Conservation (phyloP, 1,140 invertebrate genomes). For the Parapsyche elsis region DNA sequence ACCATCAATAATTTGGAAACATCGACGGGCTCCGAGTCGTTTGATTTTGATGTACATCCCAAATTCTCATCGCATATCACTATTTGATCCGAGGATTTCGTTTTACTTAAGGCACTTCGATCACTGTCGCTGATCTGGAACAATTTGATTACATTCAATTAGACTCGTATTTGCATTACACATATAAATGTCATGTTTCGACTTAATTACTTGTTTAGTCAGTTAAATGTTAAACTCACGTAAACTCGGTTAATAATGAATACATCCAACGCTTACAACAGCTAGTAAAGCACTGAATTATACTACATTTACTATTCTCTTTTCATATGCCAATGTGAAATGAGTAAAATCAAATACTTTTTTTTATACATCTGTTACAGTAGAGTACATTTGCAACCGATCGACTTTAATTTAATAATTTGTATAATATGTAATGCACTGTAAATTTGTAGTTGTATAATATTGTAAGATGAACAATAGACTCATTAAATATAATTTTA, state of each 20-base stretch:
- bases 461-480: no score
- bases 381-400: neutral
- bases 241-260: no score
- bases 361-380: neutral
- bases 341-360: constrained; percentile 11
- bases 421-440: no score
- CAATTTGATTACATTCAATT: neutral
- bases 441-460: no score
- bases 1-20: constrained; percentile 37
- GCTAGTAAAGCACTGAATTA: neutral
- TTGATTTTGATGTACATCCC: neutral
- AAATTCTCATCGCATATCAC: constrained; percentile 9
- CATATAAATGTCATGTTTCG: no score
- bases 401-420: no score
- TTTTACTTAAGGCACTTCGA: constrained; percentile 23
- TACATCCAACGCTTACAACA: no score
- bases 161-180: no score
- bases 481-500: no score
- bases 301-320: neutral
- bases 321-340: constrained; percentile 9
- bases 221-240: no score
- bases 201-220: no score
- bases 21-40: neutral
- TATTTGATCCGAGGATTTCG: neutral
- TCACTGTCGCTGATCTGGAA: constrained; percentile 2